Evolutionary conservation across 1,140 invertebrate genomes (phyloP).

Genomic region (Leptestheria dahalacensis): DNA sequence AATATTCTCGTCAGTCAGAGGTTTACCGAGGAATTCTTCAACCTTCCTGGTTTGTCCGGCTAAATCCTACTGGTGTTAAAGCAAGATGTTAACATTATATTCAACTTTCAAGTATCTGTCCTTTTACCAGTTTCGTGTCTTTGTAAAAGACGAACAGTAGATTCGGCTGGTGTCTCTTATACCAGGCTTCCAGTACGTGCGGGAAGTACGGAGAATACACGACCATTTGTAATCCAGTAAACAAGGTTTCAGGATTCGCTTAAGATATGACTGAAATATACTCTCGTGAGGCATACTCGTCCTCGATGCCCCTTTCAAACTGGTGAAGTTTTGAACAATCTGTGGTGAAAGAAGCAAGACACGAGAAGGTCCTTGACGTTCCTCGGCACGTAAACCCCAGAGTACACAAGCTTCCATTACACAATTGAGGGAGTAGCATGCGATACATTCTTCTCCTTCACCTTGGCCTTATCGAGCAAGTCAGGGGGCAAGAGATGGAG

Average conservation of each 20-base stretch:
- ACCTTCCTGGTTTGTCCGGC: constrained; percentile 44
- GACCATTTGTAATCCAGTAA: constrained; percentile 26
- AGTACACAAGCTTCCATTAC: not conserved
- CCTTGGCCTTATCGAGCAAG: constrained; percentile 35
- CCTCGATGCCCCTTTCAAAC: constrained; percentile 38
- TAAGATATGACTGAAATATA: constrained; percentile 20
- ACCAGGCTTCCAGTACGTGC: constrained; percentile 20
- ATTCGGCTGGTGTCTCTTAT: constrained; percentile 40
- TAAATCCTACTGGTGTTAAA: constrained; percentile 35
- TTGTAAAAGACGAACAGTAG: constrained; percentile 69
- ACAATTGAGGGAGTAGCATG: not conserved
- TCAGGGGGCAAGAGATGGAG: constrained; percentile 48
- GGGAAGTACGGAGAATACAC: constrained; percentile 24
- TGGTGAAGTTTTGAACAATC: constrained; percentile 10
- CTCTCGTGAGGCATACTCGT: constrained; percentile 63
- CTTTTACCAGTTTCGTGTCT: constrained; percentile 53
- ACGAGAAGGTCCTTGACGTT: constrained; percentile 33
- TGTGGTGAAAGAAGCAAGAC: constrained; percentile 31
- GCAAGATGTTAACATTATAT: not conserved
- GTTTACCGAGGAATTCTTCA: constrained; percentile 53
- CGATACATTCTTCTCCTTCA: constrained; percentile 17
- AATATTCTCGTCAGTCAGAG: constrained; percentile 44
- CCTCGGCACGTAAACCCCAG: constrained; percentile 24
- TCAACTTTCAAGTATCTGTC: not conserved
- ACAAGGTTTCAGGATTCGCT: not conserved